Percentiles rank a stretch among this genome's conserved stretches.
phyloP scores from a whole-genome alignment of 2,113 vertebrate genomes.

The Athene noctua region DNA sequence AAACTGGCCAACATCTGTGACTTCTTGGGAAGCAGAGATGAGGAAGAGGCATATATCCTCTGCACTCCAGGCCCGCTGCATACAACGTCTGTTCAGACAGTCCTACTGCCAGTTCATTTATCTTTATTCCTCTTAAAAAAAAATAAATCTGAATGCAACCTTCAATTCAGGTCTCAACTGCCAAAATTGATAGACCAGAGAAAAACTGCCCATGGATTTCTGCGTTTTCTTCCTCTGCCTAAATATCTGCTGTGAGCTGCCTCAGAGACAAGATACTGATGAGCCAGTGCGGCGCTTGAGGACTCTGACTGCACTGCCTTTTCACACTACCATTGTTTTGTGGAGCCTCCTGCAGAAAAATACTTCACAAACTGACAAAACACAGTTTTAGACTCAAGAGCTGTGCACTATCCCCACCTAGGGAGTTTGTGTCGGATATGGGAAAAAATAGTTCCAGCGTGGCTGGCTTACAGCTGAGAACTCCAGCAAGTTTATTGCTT shows the following conservation, averaged over 20 bases:
- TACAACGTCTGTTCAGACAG: not conserved
- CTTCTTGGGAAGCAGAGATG: not conserved
- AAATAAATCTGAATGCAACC: not conserved
- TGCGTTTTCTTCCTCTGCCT: not conserved
- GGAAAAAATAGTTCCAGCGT: not conserved
- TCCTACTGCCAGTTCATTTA: not conserved
- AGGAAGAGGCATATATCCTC: not conserved
- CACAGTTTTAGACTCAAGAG: not conserved
- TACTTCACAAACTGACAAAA: not conserved
- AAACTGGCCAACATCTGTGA: not conserved
- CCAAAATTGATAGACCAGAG: not conserved
- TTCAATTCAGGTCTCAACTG: not conserved
- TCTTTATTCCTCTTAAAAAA: not conserved
- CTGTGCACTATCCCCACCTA: constrained; percentile 40
- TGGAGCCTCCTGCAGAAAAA: not conserved
- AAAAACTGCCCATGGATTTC: not conserved
- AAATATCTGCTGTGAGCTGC: not conserved
- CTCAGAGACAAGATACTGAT: not conserved
- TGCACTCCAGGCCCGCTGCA: not conserved
- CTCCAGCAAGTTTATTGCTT: not conserved
- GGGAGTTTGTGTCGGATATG: not conserved
- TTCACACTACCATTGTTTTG: not conserved
- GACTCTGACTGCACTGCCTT: not conserved
- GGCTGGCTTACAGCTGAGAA: not conserved
- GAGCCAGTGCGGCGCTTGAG: not conserved